Percentiles rank a stretch among this genome's conserved stretches.
Evolutionary conservation across 2,888 invertebrate genomes (phyloP).

Genomic region (Cheilosia impressa): DNA sequence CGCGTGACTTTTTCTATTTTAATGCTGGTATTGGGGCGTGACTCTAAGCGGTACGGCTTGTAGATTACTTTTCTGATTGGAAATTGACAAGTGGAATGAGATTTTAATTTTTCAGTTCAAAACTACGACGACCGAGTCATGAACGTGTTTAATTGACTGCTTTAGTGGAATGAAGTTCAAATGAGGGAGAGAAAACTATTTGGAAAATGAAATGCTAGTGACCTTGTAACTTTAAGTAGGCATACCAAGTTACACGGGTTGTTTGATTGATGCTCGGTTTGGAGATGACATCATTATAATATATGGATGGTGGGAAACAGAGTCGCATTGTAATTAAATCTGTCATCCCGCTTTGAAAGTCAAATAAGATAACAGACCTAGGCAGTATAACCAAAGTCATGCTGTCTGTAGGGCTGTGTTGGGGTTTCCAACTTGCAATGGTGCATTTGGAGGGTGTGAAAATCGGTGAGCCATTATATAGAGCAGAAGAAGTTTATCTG

Average conservation of each 20-base stretch:
- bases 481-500: too few relatives aligned
- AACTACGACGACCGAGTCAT: not conserved
- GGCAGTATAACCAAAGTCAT: too few relatives aligned
- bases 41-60: constrained; percentile 14
- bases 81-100: constrained; percentile 32
- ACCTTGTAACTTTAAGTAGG: constrained; percentile 15
- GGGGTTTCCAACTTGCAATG: too few relatives aligned
- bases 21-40: constrained; percentile 40
- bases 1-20: constrained; percentile 53
- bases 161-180: not conserved
- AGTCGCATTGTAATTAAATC: not conserved
- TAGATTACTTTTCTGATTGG: constrained; percentile 40
- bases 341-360: too few relatives aligned
- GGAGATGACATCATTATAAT: constrained; percentile 8
- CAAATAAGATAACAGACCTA: too few relatives aligned
- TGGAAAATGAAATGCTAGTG: constrained; percentile 14
- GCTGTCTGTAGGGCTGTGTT: too few relatives aligned
- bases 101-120: constrained; percentile 13
- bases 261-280: not conserved
- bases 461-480: too few relatives aligned
- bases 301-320: not conserved
- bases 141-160: constrained; percentile 14
- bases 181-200: constrained; percentile 5
- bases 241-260: not conserved
- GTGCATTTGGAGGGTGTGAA: too few relatives aligned